Base-by-base conservation (phyloP, 2,113 vertebrate species). In the Thalassarche chlororhynchos region DNA sequence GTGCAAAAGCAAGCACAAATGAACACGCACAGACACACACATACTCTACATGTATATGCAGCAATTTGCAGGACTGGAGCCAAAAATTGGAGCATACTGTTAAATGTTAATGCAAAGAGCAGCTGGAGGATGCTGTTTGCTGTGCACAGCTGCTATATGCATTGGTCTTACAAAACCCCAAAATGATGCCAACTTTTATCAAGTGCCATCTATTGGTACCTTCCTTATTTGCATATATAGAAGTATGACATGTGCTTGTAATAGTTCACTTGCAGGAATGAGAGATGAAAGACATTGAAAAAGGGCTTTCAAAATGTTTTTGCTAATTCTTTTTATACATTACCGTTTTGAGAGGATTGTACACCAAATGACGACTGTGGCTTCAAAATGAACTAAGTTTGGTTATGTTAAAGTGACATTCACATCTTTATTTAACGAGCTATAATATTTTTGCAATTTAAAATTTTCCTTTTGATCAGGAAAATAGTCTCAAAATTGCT, bases 401-500 rank as follows among this genome's bases (percentile, higher is more conserved):
- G 34, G 40, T 65, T 89, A 47, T 88, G 62, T 80, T 83, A 87
- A 95, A 96, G n/a, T 82, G 42, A 89, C 66, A 92, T 58, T 93
- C 85, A 64, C 31, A 72, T 74, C 57, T 19, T 85, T 93, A 75
- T 87, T 95, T 96, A 95, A 95, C 0, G 2, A 77, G 51, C 19
- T 64, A n/a, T 86, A 86, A 88, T 87, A 96, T 68, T 96, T 95
- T 91, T 84, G 20, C 61, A 80, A 84, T 92, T 97, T 75, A 71
- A 93, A 84, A 85, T 90, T 96, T 97, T 95, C 65, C 44, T 93
- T 98, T 97, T 95, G 85, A 95, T 95, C 5, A 4, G 69, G 29
- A 86, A 95, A 97, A 92, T 52, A 62, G 58, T 94, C 76, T 97
- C 64, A 72, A 58, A 96, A 97, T 96, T 96, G 19, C 58, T 93